phyloP scores from a whole-genome alignment of 2,888 invertebrate genomes.

The Sesamia inferens region DNA sequence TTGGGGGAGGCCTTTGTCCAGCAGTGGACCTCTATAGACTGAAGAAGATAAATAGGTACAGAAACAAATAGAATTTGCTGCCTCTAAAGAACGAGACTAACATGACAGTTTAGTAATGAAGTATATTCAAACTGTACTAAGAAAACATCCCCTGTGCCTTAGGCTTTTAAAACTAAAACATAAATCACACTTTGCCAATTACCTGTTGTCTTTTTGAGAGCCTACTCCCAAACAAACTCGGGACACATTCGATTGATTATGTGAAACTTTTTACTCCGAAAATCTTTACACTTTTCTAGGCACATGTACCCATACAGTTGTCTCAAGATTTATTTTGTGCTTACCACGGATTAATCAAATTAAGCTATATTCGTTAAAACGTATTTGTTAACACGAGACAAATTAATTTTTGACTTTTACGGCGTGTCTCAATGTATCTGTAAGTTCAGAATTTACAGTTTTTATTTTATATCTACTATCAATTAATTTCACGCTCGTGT shows the following conservation, averaged over 20 bases:
- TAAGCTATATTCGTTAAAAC: conserved; percentile 68
- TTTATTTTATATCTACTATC: conserved; percentile 22
- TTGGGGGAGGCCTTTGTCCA: no score
- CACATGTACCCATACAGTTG: conserved; percentile 55
- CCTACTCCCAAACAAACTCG: not conserved
- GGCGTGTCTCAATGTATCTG: conserved; percentile 42
- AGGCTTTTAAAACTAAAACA: conserved; percentile 17
- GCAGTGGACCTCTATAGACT: no score
- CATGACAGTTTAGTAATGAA: not conserved
- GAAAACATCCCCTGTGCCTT: not conserved
- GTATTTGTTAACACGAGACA: conserved; percentile 73
- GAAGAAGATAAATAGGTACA: not conserved
- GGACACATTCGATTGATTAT: not conserved
- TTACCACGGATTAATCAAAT: conserved; percentile 74
- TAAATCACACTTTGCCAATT: conserved; percentile 10
- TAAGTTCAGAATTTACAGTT: conserved; percentile 42
- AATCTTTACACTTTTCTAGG: conserved; percentile 44
- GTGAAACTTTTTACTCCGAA: conserved; percentile 8
- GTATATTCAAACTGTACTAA: not conserved
- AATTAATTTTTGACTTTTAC: conserved; percentile 71
- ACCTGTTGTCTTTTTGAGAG: conserved; percentile 4
- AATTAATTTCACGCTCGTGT: conserved; percentile 37
- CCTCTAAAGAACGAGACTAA: not conserved
- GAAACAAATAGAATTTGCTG: not conserved
- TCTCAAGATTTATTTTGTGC: conserved; percentile 67